These are phyloP conservation scores for Grus americana DNA, from an alignment of 2,113 vertebrate genomes.

Conservation along the genomic window DNA sequence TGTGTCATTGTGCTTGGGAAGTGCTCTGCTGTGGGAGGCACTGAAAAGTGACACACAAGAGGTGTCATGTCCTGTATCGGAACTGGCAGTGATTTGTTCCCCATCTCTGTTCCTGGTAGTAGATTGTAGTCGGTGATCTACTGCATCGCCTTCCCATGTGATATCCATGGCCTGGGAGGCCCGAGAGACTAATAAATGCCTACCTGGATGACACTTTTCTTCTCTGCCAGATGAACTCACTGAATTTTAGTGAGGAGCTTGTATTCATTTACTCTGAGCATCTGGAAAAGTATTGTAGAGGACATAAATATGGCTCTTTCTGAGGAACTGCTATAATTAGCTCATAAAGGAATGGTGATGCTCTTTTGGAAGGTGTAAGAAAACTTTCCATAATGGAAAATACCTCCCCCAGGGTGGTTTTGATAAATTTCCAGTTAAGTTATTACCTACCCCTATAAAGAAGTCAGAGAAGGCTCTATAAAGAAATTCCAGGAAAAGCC, in stretches of 20 bases:
- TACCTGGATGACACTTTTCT: not conserved
- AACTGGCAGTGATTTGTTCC: not conserved
- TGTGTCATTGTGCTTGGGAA: not conserved
- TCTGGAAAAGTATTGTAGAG: not conserved
- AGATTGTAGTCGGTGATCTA: not conserved
- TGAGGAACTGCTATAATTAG: not conserved
- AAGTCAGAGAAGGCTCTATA: not conserved
- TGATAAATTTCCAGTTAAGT: not conserved
- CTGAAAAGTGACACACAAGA: not conserved
- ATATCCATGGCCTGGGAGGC: not conserved
- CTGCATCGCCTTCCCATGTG: not conserved
- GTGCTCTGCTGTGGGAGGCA: not conserved
- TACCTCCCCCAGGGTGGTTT: not conserved
- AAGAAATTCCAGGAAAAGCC: not conserved
- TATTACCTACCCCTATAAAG: not conserved
- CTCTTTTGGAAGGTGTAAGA: not conserved
- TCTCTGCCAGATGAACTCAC: not conserved
- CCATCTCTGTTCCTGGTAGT: not conserved
- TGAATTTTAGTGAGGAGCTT: not conserved
- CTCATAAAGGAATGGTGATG: not conserved
- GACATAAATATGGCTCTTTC: accelerated
- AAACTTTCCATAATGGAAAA: not conserved
- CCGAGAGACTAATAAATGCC: not conserved
- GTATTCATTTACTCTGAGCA: not conserved
- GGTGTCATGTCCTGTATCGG: not conserved